Evolutionary conservation across 2,797 vertebrate genomes (phyloP).

Genomic region (Enteromius fasciolatus): DNA sequence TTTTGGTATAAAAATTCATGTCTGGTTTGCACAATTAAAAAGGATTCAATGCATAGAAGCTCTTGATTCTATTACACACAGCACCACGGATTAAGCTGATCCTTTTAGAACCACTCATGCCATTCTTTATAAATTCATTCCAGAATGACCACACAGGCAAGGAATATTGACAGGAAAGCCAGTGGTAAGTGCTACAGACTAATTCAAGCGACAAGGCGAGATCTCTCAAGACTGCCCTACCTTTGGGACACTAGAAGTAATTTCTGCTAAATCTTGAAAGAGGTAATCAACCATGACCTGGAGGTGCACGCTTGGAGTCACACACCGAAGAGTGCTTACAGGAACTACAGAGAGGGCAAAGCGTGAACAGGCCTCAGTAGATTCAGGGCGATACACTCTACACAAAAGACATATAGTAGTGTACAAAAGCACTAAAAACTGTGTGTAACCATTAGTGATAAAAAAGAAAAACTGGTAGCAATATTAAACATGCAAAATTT

Average conservation of each 20-base stretch:
- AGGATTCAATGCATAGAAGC: background rate
- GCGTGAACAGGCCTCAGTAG: background rate
- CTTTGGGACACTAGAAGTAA: background rate
- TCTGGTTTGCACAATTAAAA: background rate
- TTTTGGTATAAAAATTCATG: slow-evolving; percentile 20
- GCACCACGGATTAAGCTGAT: background rate
- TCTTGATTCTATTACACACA: slow-evolving; percentile 8
- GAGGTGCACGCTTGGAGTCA: slow-evolving; percentile 19
- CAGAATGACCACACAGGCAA: slow-evolving; percentile 6
- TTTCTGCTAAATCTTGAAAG: slow-evolving; percentile 34
- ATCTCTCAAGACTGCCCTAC: slow-evolving; percentile 2
- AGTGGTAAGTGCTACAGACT: slow-evolving; percentile 17
- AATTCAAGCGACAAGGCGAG: slow-evolving; percentile 3
- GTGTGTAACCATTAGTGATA: background rate
- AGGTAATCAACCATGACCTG: slow-evolving; percentile 23
- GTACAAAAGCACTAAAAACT: background rate
- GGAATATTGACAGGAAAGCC: slow-evolving; percentile 2
- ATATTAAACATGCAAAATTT: background rate
- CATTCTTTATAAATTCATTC: slow-evolving; percentile 12
- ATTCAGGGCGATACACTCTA: background rate
- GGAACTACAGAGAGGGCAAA: background rate
- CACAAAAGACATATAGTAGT: background rate
- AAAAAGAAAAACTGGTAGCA: background rate
- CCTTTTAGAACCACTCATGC: background rate
- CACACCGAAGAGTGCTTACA: background rate